These are phyloP conservation scores for Percopsis transmontana DNA, from an alignment of 2,113 vertebrate species.

Conservation along the genomic window DNA sequence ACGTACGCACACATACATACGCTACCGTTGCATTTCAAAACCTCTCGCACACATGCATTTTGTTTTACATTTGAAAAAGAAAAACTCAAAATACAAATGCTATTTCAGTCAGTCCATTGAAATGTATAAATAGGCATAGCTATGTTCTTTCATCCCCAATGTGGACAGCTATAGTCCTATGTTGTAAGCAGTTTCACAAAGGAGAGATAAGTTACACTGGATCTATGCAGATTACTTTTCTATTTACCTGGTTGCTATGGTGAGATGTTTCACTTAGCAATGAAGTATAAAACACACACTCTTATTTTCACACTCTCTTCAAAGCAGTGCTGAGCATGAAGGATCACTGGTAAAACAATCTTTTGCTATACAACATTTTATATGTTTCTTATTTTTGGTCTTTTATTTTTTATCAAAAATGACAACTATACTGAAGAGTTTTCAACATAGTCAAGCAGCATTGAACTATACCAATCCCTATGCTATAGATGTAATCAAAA, in stretches of 20 bases:
- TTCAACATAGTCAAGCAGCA: constrained; percentile 31
- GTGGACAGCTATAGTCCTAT: no score
- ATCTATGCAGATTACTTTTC: constrained; percentile 9
- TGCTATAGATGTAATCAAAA: constrained; percentile 74
- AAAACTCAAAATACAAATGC: no score
- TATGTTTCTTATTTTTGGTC: no score
- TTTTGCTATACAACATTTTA: no score
- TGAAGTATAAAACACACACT: constrained; percentile 19
- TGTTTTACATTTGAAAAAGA: no score
- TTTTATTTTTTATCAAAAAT: constrained; percentile 24
- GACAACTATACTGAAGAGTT: constrained; percentile 4
- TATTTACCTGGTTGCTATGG: constrained; percentile 51
- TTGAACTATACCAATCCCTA: constrained; percentile 75
- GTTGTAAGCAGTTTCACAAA: constrained; percentile 19
- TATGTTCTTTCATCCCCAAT: constrained; percentile 18
- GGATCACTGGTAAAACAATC: no score
- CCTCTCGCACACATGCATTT: no score
- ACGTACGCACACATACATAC: no score
- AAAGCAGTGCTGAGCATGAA: background rate
- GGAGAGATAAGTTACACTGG: background rate
- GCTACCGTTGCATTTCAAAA: no score
- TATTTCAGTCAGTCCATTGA: no score
- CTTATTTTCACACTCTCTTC: no score
- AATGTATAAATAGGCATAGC: no score
- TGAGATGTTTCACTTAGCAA: constrained; percentile 30